phyloP scores from a whole-genome alignment of 2,888 invertebrate species.

The Odontomyia ornata region DNA sequence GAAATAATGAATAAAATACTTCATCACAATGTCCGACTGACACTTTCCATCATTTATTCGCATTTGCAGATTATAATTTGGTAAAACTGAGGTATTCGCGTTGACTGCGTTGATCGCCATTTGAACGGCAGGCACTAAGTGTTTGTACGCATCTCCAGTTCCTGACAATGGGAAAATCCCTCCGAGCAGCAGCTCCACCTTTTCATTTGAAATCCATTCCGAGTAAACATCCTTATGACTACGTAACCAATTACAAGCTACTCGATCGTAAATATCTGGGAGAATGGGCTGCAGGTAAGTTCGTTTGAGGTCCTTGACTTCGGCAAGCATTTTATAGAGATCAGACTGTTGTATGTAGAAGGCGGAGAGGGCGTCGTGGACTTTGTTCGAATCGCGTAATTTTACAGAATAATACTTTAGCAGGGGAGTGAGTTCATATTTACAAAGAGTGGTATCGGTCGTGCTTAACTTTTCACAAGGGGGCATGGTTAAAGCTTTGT shows the following conservation, averaged over 20 bases:
- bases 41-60: conserved; percentile 73
- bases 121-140: conserved; percentile 67
- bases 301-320: conserved; percentile 24
- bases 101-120: conserved; percentile 75
- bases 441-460: conserved; percentile 65
- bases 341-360: conserved; percentile 52
- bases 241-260: conserved; percentile 75
- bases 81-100: conserved; percentile 67
- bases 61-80: conserved; percentile 70
- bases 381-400: conserved; percentile 63
- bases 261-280: conserved; percentile 53
- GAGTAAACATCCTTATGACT: conserved; percentile 64
- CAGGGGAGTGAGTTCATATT: conserved; percentile 74
- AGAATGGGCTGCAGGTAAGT: background rate
- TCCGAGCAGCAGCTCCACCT: conserved; percentile 55
- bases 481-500: conserved; percentile 70
- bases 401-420: conserved; percentile 73
- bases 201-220: conserved; percentile 64
- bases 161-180: conserved; percentile 71
- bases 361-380: conserved; percentile 52
- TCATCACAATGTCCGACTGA: conserved; percentile 76
- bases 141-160: conserved; percentile 67
- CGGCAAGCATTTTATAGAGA: conserved; percentile 42
- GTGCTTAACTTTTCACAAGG: conserved; percentile 66
- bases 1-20: conserved; percentile 75